Percentiles rank a stretch among this genome's conserved stretches.
Evolutionary conservation across 2,888 invertebrate genomes (phyloP).

Genomic region (Acleris holmiana): DNA sequence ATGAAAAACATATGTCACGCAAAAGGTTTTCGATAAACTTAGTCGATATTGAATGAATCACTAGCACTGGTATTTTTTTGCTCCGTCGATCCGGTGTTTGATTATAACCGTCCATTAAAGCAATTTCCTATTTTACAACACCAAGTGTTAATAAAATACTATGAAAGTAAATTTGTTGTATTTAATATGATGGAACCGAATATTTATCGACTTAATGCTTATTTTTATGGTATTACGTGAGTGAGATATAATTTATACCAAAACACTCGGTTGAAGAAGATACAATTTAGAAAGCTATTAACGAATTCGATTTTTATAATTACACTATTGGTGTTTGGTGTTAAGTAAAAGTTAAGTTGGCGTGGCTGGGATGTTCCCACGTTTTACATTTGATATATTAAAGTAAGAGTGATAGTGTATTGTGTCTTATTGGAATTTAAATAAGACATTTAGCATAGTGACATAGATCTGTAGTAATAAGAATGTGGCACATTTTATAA

Average conservation of each 20-base stretch:
- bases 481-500: neutral
- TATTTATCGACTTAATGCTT: too few relatives aligned
- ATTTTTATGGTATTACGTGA: too few relatives aligned
- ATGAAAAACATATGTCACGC: too few relatives aligned
- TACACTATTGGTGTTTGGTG: constrained; percentile 19
- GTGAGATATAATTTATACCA: neutral
- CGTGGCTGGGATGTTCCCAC: constrained; percentile 23
- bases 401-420: constrained; percentile 16
- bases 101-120: too few relatives aligned
- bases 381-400: constrained; percentile 25
- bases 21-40: too few relatives aligned
- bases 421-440: constrained; percentile 9
- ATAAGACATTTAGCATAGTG: constrained; percentile 6
- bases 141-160: too few relatives aligned
- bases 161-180: too few relatives aligned
- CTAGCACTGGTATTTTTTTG: too few relatives aligned
- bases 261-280: constrained; percentile 2
- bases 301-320: constrained; percentile 30
- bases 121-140: too few relatives aligned
- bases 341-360: constrained; percentile 34
- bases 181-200: too few relatives aligned
- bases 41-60: too few relatives aligned
- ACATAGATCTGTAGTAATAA: constrained; percentile 6
- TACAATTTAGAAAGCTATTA: constrained; percentile 34
- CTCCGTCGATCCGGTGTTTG: too few relatives aligned